A percentile compares a stretch with the other conserved stretches of the same genome.
Evolutionary conservation across 2,797 vertebrate species (phyloP).

Genomic region (Siniperca undulata): DNA sequence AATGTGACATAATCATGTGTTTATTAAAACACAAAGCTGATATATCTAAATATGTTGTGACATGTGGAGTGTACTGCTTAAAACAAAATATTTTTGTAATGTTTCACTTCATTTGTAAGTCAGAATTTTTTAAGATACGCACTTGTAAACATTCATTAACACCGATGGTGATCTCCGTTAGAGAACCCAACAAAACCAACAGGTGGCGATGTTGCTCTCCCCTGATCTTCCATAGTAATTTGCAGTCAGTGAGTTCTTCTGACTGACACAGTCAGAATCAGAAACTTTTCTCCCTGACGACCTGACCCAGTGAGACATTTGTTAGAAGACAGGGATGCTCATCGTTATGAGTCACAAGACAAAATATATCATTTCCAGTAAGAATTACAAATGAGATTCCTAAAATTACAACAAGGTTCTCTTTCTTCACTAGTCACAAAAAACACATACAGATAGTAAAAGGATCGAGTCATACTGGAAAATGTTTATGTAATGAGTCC

Average conservation of each 20-base stretch:
- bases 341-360: constrained; percentile 46
- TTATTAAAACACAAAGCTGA: not conserved
- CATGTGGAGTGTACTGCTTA: not conserved
- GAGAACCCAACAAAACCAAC: constrained; percentile 38
- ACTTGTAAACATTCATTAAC: not conserved
- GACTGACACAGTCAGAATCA: constrained; percentile 34
- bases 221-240: not conserved
- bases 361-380: constrained; percentile 18
- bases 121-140: constrained; percentile 5
- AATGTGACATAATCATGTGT: not conserved
- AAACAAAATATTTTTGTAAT: not conserved
- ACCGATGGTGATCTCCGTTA: not conserved
- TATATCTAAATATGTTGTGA: not conserved
- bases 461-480: not conserved
- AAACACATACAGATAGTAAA: not conserved
- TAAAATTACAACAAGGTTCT: constrained; percentile 21
- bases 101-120: not conserved
- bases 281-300: constrained; percentile 58
- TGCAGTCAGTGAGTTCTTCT: constrained; percentile 12
- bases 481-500: not conserved
- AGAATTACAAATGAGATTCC: constrained; percentile 16
- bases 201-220: constrained; percentile 72
- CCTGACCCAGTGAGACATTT: constrained; percentile 59
- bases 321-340: constrained; percentile 15
- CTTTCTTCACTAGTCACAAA: not conserved